These are phyloP conservation scores for Atopsyche davidsoni DNA, from an alignment of 1,140 invertebrate species.

Conservation along the genomic window DNA sequence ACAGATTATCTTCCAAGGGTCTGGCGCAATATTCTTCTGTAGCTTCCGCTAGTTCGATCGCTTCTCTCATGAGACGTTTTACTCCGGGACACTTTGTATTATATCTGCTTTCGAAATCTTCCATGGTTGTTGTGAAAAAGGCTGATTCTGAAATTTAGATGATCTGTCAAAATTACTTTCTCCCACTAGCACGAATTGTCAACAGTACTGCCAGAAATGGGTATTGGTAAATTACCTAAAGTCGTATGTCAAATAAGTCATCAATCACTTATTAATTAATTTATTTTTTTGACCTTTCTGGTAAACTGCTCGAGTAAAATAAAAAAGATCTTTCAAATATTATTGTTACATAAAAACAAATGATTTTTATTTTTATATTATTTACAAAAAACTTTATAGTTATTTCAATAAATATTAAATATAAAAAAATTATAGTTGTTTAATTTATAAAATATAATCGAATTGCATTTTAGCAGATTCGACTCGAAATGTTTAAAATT, in stretches of 20 bases:
- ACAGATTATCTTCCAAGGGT: conserved; percentile 86
- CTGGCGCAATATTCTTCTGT: conserved; percentile 81
- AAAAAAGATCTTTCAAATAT: background rate
- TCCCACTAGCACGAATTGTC: too few species aligned
- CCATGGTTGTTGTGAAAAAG: background rate
- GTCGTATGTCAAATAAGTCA: too few species aligned
- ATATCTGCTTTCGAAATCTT: conserved; percentile 9
- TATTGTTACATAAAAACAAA: background rate
- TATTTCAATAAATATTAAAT: too few species aligned
- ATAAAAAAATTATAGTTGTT: too few species aligned
- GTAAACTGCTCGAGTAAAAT: background rate
- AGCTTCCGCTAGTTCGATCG: conserved; percentile 76
- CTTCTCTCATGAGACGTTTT: conserved; percentile 75
- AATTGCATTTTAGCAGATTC: too few species aligned
- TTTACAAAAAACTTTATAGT: too few species aligned
- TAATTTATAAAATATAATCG: too few species aligned
- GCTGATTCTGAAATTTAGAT: conserved; percentile 3
- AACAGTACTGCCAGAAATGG: too few species aligned
- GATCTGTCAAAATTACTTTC: conserved; percentile 10
- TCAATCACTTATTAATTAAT: too few species aligned
- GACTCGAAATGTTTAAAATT: too few species aligned
- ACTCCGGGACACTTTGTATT: conserved; percentile 36
- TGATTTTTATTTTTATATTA: too few species aligned
- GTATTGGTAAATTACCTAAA: too few species aligned
- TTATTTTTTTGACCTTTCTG: background rate